Percentiles rank a stretch among this genome's conserved stretches.
phyloP scores from a whole-genome alignment of 30 jellyfish, hydroid and myxozoan species.

The Nemopilema nomurai region DNA sequence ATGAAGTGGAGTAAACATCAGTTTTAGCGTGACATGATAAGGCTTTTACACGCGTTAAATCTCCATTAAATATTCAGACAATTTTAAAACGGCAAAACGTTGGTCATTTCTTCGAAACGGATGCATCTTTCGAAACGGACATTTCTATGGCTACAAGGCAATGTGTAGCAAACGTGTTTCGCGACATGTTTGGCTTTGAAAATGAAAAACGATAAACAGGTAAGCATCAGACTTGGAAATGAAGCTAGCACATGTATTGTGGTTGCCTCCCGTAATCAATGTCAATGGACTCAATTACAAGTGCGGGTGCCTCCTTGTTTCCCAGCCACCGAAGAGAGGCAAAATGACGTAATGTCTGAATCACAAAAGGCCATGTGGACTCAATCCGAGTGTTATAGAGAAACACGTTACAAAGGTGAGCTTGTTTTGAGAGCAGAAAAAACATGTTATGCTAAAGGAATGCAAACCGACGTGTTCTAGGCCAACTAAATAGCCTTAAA shows the following conservation, averaged over 20 bases:
- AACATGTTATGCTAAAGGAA: too few relatives aligned
- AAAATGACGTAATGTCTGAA: slow-evolving; percentile 3
- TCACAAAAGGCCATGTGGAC: neutral
- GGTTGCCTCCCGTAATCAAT: slow-evolving; percentile 9
- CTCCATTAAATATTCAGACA: too few relatives aligned
- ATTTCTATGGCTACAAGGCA: too few relatives aligned
- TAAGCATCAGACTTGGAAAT: slow-evolving; percentile 18
- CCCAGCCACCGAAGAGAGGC: slow-evolving; percentile 16
- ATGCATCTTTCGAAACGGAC: too few relatives aligned
- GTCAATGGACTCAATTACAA: slow-evolving; percentile 39
- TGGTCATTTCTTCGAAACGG: too few relatives aligned
- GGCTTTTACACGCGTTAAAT: too few relatives aligned
- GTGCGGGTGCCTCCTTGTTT: slow-evolving; percentile 11
- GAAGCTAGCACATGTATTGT: slow-evolving; percentile 20
- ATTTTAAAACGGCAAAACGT: too few relatives aligned
- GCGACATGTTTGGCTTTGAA: too few relatives aligned
- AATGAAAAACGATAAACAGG: neutral
- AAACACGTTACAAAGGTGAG: neutral
- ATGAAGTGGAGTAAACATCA: too few relatives aligned
- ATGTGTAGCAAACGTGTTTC: neutral
- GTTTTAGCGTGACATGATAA: too few relatives aligned
- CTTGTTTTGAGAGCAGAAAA: neutral
- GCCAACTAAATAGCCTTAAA: too few relatives aligned
- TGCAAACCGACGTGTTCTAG: too few relatives aligned
- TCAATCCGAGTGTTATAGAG: neutral